A percentile compares a stretch with the other conserved stretches of the same genome.
These are phyloP conservation scores for Planococcus citri DNA, from an alignment of 1,140 invertebrate species.

Conservation along the genomic window DNA sequence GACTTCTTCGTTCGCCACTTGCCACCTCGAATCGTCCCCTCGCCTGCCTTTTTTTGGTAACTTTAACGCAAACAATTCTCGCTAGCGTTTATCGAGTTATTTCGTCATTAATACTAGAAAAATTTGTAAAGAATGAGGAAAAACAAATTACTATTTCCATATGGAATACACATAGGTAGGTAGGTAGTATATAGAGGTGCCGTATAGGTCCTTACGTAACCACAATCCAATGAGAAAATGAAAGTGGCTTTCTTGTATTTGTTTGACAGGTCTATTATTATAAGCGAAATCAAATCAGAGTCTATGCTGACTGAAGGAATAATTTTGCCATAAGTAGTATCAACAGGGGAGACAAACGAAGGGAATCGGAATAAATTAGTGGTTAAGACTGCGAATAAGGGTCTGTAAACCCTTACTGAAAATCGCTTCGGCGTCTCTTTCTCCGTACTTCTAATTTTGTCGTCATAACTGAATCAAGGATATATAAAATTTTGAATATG, in stretches of 20 bases:
- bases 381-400: constrained; percentile 27
- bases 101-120: too few species aligned
- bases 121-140: too few species aligned
- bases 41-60: not conserved
- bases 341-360: constrained; percentile 6
- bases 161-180: too few species aligned
- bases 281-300: constrained; percentile 18
- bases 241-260: not conserved
- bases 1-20: not conserved
- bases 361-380: constrained; percentile 39
- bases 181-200: too few species aligned
- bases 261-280: constrained; percentile 17
- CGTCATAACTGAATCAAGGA: constrained; percentile 26
- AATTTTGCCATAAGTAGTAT: constrained; percentile 14
- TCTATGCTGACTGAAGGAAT: constrained; percentile 13
- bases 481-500: constrained; percentile 81
- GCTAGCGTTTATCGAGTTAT: too few species aligned
- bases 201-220: too few species aligned
- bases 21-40: not conserved
- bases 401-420: constrained; percentile 27
- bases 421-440: not conserved
- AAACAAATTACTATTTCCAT: not conserved
- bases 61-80: too few species aligned
- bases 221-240: not conserved
- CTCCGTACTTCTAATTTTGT: constrained; percentile 13